Evolutionary conservation across 2,888 invertebrate genomes (phyloP), one percentile per base, ranked within the genome.

Genomic region (Megaustenia siamemsis): DNA sequence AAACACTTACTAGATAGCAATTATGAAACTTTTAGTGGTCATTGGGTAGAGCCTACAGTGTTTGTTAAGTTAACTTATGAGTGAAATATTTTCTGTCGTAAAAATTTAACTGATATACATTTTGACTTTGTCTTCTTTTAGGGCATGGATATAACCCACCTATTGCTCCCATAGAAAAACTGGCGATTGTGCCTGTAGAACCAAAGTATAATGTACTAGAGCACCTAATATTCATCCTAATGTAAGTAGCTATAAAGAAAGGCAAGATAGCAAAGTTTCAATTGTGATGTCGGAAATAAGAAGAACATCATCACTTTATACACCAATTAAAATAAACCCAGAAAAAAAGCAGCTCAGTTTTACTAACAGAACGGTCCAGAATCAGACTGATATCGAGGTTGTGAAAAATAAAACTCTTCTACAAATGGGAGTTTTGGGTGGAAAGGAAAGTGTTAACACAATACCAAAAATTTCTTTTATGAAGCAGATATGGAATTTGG

Each of bases 331-430:
- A 32, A 40, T 66, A 18, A 43, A 32, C 18, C 28, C 24, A 28
- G 73, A 56, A 15, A 28, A 3, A 0, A 38, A n/a, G 21, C 8
- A 38, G 4, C 12, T 69, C 6, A 69, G 10, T 38, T 35, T 53
- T 49, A 35, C 49, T 35, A 21, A 15, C 38, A 80, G 38, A 49
- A 40, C 43, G 6, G 15, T 69, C 43, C n/a, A 75, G 73, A 86
- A 87, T 68, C 88, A 86, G 66, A 88, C 89, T 69, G 95, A 95
- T 89, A 94, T 94, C 69, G 95, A 95, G 85, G 94, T 95, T 21
- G 96, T 90, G 60, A 91, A 90, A 86, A 92, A 92, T 86, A 92
- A 91, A 86, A 92, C 92, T 8, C 78, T 91, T 35, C 89, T 90
- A 82, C 91, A 92, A 86, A 87, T 91, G 28, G 92, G 92, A 0